These are phyloP conservation scores for Sinodicranocentrus sp. DNA, from an alignment of 2,888 invertebrate species.

Conservation along the genomic window DNA sequence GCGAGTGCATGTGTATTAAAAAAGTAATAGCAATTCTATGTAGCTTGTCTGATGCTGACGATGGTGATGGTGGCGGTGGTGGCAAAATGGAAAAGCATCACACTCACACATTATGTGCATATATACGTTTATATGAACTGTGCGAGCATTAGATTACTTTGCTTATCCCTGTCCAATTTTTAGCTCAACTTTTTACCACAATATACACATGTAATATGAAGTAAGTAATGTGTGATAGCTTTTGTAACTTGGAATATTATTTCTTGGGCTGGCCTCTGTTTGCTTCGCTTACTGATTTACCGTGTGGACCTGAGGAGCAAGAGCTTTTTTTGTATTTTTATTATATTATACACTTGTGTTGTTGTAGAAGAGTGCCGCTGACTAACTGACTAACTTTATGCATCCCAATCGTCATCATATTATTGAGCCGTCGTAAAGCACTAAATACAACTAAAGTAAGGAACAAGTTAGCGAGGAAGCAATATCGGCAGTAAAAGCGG, in stretches of 20 bases:
- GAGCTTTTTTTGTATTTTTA: conserved; percentile 54
- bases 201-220: conserved; percentile 6
- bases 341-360: conserved; percentile 50
- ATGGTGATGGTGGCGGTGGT: conserved; percentile 28
- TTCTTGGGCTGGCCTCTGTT: conserved; percentile 52
- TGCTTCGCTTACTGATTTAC: not conserved
- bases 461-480: conserved; percentile 43
- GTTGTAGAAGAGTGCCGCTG: conserved; percentile 19
- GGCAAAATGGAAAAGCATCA: conserved; percentile 43
- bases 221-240: conserved; percentile 41
- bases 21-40: conserved; percentile 11
- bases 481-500: conserved; percentile 58
- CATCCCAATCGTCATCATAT: not conserved
- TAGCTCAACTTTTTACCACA: conserved; percentile 50
- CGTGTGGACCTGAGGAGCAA: conserved; percentile 37
- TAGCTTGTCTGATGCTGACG: conserved; percentile 3
- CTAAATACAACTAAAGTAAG: conserved; percentile 12
- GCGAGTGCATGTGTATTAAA: conserved; percentile 6
- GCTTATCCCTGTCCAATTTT: conserved; percentile 49
- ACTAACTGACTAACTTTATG: conserved; percentile 15
- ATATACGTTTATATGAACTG: conserved; percentile 8
- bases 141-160: conserved; percentile 13
- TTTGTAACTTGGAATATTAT: conserved; percentile 46
- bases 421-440: conserved; percentile 19
- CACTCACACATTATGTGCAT: conserved; percentile 10